phyloP scores from a whole-genome alignment of 2,888 invertebrate genomes.

The Scaptomyza polygonia region DNA sequence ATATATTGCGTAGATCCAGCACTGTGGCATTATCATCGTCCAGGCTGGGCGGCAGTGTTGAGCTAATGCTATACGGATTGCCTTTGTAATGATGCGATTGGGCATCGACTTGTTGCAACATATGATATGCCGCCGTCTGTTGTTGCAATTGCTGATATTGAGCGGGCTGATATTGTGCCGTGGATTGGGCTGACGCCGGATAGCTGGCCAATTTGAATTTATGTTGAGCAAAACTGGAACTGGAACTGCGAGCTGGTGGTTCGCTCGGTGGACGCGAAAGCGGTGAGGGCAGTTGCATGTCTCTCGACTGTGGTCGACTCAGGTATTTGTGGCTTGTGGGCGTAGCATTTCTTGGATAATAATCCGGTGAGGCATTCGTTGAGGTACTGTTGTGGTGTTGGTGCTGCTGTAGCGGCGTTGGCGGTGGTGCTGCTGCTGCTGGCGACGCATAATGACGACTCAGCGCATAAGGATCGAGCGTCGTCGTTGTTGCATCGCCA shows the following conservation, averaged over 20 bases:
- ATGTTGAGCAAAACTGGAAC: constrained; percentile 83
- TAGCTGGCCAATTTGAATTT: constrained; percentile 82
- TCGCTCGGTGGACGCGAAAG: constrained; percentile 75
- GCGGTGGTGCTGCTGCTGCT: constrained; percentile 20
- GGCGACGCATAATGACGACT: constrained; percentile 64
- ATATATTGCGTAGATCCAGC: constrained; percentile 84
- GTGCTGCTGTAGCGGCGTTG: constrained; percentile 51
- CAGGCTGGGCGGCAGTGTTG: constrained; percentile 39
- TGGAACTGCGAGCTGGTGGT: constrained; percentile 64
- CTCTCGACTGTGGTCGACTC: constrained; percentile 82
- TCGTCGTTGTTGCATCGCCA: constrained; percentile 49
- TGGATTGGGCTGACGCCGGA: constrained; percentile 38
- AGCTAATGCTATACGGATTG: constrained; percentile 67
- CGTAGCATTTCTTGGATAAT: constrained; percentile 77
- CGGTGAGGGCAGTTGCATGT: constrained; percentile 75
- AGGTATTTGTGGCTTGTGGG: constrained; percentile 77
- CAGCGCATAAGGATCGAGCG: constrained; percentile 64
- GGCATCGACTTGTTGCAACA: constrained; percentile 73
- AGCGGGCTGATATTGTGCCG: constrained; percentile 66
- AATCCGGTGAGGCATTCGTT: constrained; percentile 81
- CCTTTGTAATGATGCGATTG: constrained; percentile 68
- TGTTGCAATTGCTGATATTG: constrained; percentile 73
- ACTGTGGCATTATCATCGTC: constrained; percentile 82
- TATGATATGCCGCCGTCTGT: constrained; percentile 73
- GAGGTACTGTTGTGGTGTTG: constrained; percentile 78